Base-by-base conservation (phyloP, 2,888 invertebrate genomes). In the Thyatira batis region DNA sequence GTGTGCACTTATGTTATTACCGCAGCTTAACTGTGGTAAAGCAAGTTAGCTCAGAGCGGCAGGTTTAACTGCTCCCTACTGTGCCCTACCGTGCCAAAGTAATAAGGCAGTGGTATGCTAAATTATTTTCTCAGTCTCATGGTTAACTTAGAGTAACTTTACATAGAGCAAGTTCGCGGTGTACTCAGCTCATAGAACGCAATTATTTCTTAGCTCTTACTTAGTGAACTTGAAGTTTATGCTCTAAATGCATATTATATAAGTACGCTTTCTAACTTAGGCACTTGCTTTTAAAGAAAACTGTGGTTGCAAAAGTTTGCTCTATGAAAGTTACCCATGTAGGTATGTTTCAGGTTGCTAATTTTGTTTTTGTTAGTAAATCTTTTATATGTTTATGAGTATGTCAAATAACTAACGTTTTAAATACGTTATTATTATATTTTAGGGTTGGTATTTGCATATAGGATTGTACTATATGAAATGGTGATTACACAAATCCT, bases 1-100 rank as follows among this genome's bases (percentile, higher is more conserved):
- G 57, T 67, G 57, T 67, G 69, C 75, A 73, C 71, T 74, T 74
- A 74, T 72, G 71, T 66, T 72, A 72, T 73, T 71, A 69, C 66
- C 62, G 50, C 51, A 57, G 65, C 62, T 73, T 69, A 69, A 60
- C 56, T 59, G 55, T 49, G 58, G 49, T 71, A 64, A 63, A 57
- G 59, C 65, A 67, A 65, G 60, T 63, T 65, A 57, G 54, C 53
- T 65, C 25, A 45, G 23, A 43, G 45, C 39, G 51, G 51, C 48
- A 60, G 53, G 48, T 53, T 60, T 57, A 54, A 54, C 51, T 44
- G 49, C 50, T 44, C 46, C 50, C 49, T 5, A 39, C 39, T 39
- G 39, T 39, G 17, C 39, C 49, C 55, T 45, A 11, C 51, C 21
- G 27, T 52, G 49, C 48, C 45, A 53, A 49, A 51, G 48, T 43